Evolutionary conservation across 2,888 invertebrate genomes (phyloP).

Genomic region (Antheraea yamamai): DNA sequence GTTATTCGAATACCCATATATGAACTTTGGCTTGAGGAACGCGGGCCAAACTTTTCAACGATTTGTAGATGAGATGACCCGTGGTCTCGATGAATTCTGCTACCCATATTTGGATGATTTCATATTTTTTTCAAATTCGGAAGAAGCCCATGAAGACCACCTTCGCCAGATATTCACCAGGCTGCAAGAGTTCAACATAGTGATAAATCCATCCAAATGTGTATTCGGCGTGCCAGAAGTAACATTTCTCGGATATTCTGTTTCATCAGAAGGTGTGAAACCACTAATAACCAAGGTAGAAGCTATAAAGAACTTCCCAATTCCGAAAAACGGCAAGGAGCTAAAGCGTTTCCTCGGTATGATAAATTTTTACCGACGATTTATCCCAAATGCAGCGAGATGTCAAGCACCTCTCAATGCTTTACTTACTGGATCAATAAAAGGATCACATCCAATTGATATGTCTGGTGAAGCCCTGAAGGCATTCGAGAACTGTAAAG

Average conservation of each 20-base stretch:
- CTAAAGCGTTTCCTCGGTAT: too few relatives aligned
- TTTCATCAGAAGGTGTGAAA: too few relatives aligned
- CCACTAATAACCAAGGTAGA: too few relatives aligned
- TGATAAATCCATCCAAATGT: constrained; percentile 2
- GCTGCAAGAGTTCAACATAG: not conserved
- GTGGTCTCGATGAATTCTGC: constrained; percentile 13
- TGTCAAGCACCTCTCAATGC: too few relatives aligned
- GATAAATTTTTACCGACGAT: too few relatives aligned
- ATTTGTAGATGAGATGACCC: not conserved
- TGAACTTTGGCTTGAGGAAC: not conserved
- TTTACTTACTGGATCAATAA: too few relatives aligned
- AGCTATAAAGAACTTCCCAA: too few relatives aligned
- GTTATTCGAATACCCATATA: not conserved
- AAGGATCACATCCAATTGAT: too few relatives aligned
- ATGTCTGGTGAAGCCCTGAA: too few relatives aligned
- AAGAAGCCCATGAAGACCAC: not conserved
- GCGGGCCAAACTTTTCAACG: not conserved
- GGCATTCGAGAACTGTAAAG: too few relatives aligned
- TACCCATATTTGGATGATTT: constrained; percentile 14
- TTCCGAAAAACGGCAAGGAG: too few relatives aligned
- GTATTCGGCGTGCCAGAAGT: constrained; percentile 5
- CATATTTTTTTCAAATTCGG: not conserved
- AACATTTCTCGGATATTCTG: not conserved
- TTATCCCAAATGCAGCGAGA: too few relatives aligned
- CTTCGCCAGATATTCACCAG: constrained; percentile 9